Evolutionary conservation across 2,888 invertebrate genomes (phyloP).

Genomic region (Portevinia maculata): DNA sequence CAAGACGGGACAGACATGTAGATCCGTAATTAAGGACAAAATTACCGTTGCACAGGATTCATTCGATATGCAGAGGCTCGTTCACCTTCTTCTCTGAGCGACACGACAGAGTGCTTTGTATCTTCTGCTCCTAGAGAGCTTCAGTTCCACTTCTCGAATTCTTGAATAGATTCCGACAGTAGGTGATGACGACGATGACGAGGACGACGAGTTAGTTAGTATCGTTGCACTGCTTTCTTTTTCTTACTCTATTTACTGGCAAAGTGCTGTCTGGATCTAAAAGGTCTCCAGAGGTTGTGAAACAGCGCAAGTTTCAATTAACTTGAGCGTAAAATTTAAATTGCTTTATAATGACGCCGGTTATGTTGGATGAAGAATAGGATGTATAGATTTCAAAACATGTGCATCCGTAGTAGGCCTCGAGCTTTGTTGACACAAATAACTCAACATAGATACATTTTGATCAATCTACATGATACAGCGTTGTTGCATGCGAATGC

Average conservation of each 20-base stretch:
- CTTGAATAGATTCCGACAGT: slow-evolving; percentile 48
- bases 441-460: slow-evolving; percentile 12
- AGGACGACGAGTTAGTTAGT: slow-evolving; percentile 42
- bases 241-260: slow-evolving; percentile 49
- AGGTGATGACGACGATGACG: slow-evolving; percentile 11
- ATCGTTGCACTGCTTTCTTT: slow-evolving; percentile 30
- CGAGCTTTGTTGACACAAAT: slow-evolving; percentile 30
- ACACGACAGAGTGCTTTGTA: slow-evolving; percentile 48
- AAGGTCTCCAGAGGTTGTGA: slow-evolving; percentile 50
- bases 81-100: slow-evolving; percentile 27
- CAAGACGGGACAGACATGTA: slow-evolving; percentile 40
- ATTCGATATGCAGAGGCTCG: slow-evolving; percentile 31
- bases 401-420: slow-evolving; percentile 23
- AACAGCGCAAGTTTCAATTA: slow-evolving; percentile 69
- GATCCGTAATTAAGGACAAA: slow-evolving; percentile 70
- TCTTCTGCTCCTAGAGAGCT: slow-evolving; percentile 33
- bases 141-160: slow-evolving; percentile 36
- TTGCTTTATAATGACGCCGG: slow-evolving; percentile 68
- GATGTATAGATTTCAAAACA: slow-evolving; percentile 18
- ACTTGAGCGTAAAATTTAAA: slow-evolving; percentile 72
- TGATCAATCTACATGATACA: slow-evolving; percentile 38
- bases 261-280: slow-evolving; percentile 64
- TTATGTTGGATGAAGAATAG: slow-evolving; percentile 2
- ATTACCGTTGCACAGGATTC: slow-evolving; percentile 52
- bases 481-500: slow-evolving; percentile 45